phyloP scores from a whole-genome alignment of 2,888 invertebrate genomes.

The Ophion ellenae region DNA sequence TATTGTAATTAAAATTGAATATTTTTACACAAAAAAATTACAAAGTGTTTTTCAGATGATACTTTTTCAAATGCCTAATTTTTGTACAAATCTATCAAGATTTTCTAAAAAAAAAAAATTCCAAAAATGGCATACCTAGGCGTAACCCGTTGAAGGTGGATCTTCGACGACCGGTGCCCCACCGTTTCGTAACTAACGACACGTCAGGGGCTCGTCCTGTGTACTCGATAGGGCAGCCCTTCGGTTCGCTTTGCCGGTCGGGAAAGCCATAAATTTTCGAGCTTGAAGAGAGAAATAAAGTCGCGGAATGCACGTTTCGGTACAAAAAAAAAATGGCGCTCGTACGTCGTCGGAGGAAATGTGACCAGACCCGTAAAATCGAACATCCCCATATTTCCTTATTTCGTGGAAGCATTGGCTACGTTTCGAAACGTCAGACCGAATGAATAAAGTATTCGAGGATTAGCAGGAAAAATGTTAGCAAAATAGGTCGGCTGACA shows the following conservation, averaged over 20 bases:
- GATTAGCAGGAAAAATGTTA: background rate
- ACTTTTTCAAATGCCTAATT: too few relatives aligned
- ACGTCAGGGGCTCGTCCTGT: constrained; percentile 48
- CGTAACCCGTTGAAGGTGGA: constrained; percentile 36
- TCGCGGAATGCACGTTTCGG: background rate
- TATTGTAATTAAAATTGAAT: too few relatives aligned
- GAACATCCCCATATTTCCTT: background rate
- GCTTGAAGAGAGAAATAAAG: background rate
- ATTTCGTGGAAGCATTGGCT: too few relatives aligned
- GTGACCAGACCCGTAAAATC: background rate
- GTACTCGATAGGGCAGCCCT: constrained; percentile 7
- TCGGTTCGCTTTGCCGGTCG: constrained; percentile 7
- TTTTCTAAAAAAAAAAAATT: too few relatives aligned
- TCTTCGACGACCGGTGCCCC: constrained; percentile 46
- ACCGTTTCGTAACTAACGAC: constrained; percentile 62
- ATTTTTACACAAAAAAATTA: too few relatives aligned
- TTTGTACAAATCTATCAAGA: too few relatives aligned
- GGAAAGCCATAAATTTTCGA: constrained; percentile 31
- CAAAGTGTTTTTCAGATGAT: too few relatives aligned
- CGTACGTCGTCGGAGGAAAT: background rate
- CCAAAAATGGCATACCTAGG: background rate
- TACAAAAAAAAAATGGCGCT: background rate
- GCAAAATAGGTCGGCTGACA: background rate
- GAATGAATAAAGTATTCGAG: background rate
- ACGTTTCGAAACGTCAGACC: too few relatives aligned